Conservation (phyloP, 2,113 vertebrate genomes). For the Gopherus flavomarginatus region DNA sequence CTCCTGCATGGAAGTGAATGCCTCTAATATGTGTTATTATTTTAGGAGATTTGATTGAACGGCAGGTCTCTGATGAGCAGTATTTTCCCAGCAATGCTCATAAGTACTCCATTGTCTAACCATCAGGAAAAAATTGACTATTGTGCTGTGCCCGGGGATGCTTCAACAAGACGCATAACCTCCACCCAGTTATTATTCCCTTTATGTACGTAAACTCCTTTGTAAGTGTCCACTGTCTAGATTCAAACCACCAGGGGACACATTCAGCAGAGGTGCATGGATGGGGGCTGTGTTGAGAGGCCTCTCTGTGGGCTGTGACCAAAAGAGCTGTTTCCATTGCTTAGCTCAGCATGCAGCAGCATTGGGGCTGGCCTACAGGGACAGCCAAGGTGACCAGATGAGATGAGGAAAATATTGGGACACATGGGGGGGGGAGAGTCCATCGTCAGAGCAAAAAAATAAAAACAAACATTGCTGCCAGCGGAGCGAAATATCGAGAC, state of each 20-base stretch:
- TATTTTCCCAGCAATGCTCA: neutral
- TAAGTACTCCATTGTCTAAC: neutral
- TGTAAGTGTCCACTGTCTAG: neutral
- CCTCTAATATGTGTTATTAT: neutral
- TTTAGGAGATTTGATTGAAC: neutral
- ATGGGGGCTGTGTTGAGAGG: neutral
- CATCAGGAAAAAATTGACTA: neutral
- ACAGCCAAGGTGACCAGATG: no score
- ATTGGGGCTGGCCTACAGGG: neutral
- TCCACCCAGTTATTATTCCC: neutral
- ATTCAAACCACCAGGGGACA: neutral
- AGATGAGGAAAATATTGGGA: no score
- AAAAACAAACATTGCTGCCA: no score
- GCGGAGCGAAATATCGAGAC: no score
- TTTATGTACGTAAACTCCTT: neutral
- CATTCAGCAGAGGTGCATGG: neutral
- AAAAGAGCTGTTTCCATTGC: neutral
- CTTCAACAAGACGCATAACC: neutral
- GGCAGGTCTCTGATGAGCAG: neutral
- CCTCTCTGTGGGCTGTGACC: neutral
- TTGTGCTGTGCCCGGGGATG: neutral
- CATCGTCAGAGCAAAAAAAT: no score
- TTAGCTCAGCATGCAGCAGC: neutral
- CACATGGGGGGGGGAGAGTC: no score
- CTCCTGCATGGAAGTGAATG: neutral